phyloP scores from a whole-genome alignment of 2,113 vertebrate species.

The Orthonyx spaldingii region DNA sequence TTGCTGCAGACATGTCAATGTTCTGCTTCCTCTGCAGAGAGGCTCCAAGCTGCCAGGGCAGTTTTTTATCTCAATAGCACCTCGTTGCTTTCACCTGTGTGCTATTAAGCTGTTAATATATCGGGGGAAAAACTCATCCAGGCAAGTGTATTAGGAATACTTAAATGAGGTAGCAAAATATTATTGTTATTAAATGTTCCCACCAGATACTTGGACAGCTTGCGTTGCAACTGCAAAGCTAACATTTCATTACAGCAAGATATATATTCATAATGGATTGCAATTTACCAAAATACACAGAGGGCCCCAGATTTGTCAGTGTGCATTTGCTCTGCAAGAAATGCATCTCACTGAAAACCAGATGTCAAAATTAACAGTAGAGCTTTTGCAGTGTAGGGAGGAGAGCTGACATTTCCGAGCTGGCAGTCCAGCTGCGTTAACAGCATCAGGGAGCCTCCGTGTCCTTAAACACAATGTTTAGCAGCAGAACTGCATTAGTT shows the following conservation, averaged over 20 bases:
- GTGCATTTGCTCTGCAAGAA: conserved; percentile 53
- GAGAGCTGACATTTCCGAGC: conserved; percentile 35
- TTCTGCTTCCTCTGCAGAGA: conserved; percentile 11
- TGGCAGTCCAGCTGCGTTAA: conserved; percentile 42
- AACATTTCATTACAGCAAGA: conserved; percentile 58
- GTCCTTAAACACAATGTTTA: conserved; percentile 7
- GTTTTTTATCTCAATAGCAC: conserved; percentile 14
- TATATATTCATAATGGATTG: conserved; percentile 56
- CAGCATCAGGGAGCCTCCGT: conserved; percentile 34
- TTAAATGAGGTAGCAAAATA: conserved; percentile 47
- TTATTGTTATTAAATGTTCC: conserved; percentile 53
- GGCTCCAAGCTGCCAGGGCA: background rate
- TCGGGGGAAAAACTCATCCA: background rate
- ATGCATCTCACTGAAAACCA: conserved; percentile 51
- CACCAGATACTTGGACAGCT: conserved; percentile 43
- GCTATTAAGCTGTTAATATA: conserved; percentile 25
- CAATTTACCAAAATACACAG: conserved; percentile 62
- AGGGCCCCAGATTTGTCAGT: conserved; percentile 50
- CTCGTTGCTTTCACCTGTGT: conserved; percentile 5
- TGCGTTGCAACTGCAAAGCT: conserved; percentile 10
- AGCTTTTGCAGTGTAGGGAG: background rate
- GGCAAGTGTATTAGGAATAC: background rate
- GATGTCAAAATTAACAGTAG: conserved; percentile 54
- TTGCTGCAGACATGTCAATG: background rate
- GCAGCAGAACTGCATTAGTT: background rate